phyloP scores from a whole-genome alignment of 2,888 invertebrate species.

The Cryptocephalus primarius region DNA sequence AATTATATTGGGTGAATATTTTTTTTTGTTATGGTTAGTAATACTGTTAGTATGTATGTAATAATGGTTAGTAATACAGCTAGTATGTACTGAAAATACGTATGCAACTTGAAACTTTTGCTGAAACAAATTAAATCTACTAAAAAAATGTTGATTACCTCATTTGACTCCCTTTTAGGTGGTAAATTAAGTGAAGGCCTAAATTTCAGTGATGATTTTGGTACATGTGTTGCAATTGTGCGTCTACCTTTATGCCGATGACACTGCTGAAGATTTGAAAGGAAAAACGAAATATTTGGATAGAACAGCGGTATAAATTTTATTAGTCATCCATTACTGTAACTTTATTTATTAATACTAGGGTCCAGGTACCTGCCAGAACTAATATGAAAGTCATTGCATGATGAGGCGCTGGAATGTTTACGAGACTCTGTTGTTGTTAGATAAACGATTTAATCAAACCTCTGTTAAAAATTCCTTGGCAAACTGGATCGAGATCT shows the following conservation, averaged over 20 bases:
- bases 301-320: conserved; percentile 40
- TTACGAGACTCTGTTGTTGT: conserved; percentile 79
- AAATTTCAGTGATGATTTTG: conserved; percentile 90
- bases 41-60: too few species aligned
- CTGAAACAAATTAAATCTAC: too few species aligned
- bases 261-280: conserved; percentile 74
- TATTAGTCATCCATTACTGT: neutral
- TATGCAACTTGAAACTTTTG: too few species aligned
- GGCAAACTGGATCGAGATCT: conserved; percentile 70
- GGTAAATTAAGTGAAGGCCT: conserved; percentile 97
- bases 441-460: conserved; percentile 78
- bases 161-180: conserved; percentile 38
- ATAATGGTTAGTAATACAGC: too few species aligned
- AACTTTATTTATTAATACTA: conserved; percentile 19
- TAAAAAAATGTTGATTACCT: too few species aligned
- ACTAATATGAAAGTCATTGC: conserved; percentile 86
- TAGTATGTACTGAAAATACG: too few species aligned
- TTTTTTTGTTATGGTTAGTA: too few species aligned
- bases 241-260: conserved; percentile 96
- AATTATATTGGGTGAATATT: too few species aligned
- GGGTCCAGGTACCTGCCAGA: conserved; percentile 55
- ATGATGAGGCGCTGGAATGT: conserved; percentile 92
- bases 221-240: conserved; percentile 86
- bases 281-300: conserved; percentile 88
- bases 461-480: conserved; percentile 56